A percentile compares a stretch with the other conserved stretches of the same genome.
Evolutionary conservation across 2,113 vertebrate species (phyloP).

Genomic region (Onychostoma macrolepis): DNA sequence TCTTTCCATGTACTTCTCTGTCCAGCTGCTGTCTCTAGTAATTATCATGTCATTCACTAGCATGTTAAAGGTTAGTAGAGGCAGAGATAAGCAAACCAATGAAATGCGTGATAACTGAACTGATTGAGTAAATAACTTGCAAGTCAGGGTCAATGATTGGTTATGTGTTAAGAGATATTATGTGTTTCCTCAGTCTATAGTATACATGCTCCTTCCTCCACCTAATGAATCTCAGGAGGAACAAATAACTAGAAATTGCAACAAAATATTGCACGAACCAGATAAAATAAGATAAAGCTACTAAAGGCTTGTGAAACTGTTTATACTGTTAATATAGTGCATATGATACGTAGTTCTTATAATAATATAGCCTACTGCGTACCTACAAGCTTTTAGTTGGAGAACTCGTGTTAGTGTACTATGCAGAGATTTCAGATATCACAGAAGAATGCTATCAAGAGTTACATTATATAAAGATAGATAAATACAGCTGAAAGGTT

Average conservation of each 20-base stretch:
- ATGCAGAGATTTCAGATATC: neutral
- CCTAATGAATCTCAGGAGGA: neutral
- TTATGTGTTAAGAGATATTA: neutral
- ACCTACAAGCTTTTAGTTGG: neutral
- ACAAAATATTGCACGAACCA: neutral
- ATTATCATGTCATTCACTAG: neutral
- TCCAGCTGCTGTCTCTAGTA: slow-evolving; percentile 4
- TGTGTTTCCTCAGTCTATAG: neutral
- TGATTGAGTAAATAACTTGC: neutral
- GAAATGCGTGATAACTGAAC: neutral
- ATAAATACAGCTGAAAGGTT: neutral
- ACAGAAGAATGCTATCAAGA: neutral
- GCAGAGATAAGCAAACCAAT: slow-evolving; percentile 3
- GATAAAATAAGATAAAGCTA: neutral
- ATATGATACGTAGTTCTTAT: neutral
- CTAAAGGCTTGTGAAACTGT: neutral
- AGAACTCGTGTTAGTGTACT: neutral
- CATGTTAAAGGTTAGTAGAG: slow-evolving; percentile 8
- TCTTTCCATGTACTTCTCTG: slow-evolving; percentile 40
- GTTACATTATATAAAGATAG: neutral
- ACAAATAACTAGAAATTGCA: neutral
- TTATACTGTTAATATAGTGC: neutral
- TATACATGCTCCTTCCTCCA: neutral
- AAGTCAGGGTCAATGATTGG: neutral
- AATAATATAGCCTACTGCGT: neutral